Evolutionary conservation across 2,797 vertebrate genomes (phyloP).

Genomic region (Myripristis murdjan): DNA sequence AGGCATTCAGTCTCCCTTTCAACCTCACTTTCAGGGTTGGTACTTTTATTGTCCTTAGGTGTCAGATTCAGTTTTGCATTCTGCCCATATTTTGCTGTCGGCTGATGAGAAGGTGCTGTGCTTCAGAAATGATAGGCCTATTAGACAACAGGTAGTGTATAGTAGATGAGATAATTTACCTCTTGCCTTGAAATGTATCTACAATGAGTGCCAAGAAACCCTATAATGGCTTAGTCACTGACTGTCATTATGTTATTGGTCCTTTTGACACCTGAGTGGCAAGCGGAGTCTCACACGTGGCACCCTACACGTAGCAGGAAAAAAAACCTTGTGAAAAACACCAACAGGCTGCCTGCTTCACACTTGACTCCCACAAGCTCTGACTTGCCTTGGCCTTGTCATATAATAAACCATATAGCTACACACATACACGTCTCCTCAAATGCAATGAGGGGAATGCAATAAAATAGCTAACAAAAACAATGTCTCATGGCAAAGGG

Average conservation of each 20-base stretch:
- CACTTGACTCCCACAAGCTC: slow-evolving; percentile 38
- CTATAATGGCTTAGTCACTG: too few species aligned
- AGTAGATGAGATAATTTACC: neutral
- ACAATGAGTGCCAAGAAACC: slow-evolving; percentile 15
- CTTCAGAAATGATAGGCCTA: neutral
- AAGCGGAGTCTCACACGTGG: neutral
- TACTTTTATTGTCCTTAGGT: neutral
- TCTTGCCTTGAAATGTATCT: neutral
- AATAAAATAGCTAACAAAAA: slow-evolving; percentile 44
- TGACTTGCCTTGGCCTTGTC: slow-evolving; percentile 20
- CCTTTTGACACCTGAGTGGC: neutral
- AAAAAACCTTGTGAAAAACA: slow-evolving; percentile 21
- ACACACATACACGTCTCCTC: slow-evolving; percentile 13
- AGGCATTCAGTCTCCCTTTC: neutral
- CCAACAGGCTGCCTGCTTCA: slow-evolving; percentile 6
- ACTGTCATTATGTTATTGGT: neutral
- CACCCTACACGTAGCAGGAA: neutral
- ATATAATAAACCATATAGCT: neutral
- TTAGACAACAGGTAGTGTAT: neutral
- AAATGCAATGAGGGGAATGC: neutral
- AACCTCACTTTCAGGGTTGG: neutral
- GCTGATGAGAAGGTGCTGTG: neutral
- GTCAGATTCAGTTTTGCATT: slow-evolving; percentile 9
- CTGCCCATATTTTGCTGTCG: neutral
- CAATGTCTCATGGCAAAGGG: slow-evolving; percentile 5